These are phyloP conservation scores for Bradypodion pumilum DNA, from an alignment of 2,797 vertebrate species.

Conservation along the genomic window DNA sequence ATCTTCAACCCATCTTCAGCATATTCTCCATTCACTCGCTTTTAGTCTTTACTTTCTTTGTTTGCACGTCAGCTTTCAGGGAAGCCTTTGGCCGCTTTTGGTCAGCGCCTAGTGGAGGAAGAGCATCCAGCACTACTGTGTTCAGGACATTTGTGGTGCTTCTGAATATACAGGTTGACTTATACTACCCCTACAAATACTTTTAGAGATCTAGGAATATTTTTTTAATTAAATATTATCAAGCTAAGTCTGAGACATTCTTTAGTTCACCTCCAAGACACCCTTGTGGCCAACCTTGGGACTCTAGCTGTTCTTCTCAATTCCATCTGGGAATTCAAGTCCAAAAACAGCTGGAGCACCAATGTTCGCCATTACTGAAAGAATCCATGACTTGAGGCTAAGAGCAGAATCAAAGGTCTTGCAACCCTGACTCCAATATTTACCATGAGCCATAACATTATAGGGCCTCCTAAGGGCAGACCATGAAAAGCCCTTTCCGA, in stretches of 20 bases:
- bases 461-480: not conserved
- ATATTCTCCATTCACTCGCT: not conserved
- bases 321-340: too few relatives aligned
- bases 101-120: not conserved
- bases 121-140: not conserved
- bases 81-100: not conserved
- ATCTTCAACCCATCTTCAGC: not conserved
- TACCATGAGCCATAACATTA: not conserved
- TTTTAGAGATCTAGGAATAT: too few relatives aligned
- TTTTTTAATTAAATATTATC: not conserved
- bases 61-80: not conserved
- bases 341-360: too few relatives aligned
- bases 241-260: not conserved
- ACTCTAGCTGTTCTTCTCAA: too few relatives aligned
- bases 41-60: slow-evolving; percentile 2
- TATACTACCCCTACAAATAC: not conserved
- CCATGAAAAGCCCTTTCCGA: not conserved
- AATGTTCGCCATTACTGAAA: too few relatives aligned
- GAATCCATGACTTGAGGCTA: not conserved
- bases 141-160: not conserved
- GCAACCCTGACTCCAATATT: not conserved
- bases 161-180: not conserved
- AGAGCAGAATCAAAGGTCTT: not conserved
- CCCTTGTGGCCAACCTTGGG: too few relatives aligned
- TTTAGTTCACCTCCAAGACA: too few relatives aligned